Evolutionary conservation across 92 coral and sea anemone genomes (phyloP), one percentile per base, ranked within the genome.

Genomic region (Desmophyllum pertusum): DNA sequence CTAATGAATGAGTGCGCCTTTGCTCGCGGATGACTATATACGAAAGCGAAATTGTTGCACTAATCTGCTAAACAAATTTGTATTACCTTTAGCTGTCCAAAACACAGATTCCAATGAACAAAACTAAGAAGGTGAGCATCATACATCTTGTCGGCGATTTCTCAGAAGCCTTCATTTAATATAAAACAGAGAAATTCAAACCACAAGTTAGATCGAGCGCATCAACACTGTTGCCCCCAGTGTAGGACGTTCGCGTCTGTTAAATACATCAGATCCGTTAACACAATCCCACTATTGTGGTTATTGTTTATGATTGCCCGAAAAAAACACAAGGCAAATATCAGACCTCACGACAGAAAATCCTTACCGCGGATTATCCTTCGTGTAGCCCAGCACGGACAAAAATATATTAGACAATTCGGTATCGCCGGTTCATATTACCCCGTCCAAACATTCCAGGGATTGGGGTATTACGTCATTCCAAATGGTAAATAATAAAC

Each of bases 21-120:
- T 65, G 46, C 43, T 30, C 3, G 48, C 31, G 63, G 84, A n/a
- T 23, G n/a, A 6, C n/a, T 14, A 5, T 41, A 21, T 30, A 27
- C 50, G 66, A 36, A 38, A 50, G 36, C 18, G 14, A 50, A 35
- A n/a, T 67, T n/a, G 27, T 15, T 80, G 10, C 17, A 6, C 7
- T n/a, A 35, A 35, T 35, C 27, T 48, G 33, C 0, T n/a, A n/a
- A n/a, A n/a, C 35, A 19, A 42, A 36, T 68, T 14, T n/a, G 68
- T 67, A 76, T 50, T 68, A 80, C 84, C 84, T 80, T n/a, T 33
- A n/a, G 52, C 76, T 46, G 13, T 7, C 51, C 45, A 48, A 43
- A 36, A 69, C 76, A 50, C 76, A 3, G 65, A 51, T 17, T 80
- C 76, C 84, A 52, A 80, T 51, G 6, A 67, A 70, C 65, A 80